Percentiles rank a stretch among this genome's conserved stretches.
Evolutionary conservation across 2,888 invertebrate species (phyloP).

Genomic region (Seira ritae): DNA sequence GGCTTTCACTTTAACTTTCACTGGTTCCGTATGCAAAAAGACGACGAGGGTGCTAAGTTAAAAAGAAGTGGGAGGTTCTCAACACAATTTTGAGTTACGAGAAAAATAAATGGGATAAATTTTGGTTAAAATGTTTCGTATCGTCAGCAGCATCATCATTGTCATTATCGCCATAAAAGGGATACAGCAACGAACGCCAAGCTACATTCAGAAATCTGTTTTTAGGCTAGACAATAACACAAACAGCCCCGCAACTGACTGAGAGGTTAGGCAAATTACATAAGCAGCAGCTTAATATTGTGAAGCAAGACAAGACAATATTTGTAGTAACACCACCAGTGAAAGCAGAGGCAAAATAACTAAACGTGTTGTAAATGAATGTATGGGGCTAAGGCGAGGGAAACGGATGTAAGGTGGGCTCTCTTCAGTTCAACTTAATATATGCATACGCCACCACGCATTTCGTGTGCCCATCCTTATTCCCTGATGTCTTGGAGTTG

Average conservation of each 20-base stretch:
- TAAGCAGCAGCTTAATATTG: too few species aligned
- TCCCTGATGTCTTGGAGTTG: constrained; percentile 32
- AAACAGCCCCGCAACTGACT: too few species aligned
- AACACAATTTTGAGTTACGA: constrained; percentile 30
- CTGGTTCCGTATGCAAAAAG: constrained; percentile 21
- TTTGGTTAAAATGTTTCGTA: background rate
- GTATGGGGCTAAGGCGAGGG: background rate
- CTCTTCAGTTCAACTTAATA: too few species aligned
- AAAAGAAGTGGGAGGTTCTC: constrained; percentile 31
- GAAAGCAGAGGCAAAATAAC: constrained; percentile 7
- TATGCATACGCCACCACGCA: too few species aligned
- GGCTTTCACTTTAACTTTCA: constrained; percentile 16
- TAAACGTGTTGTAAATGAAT: background rate
- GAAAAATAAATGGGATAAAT: constrained; percentile 22
- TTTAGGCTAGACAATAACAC: too few species aligned
- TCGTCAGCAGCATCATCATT: constrained; percentile 10
- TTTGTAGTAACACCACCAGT: constrained; percentile 1
- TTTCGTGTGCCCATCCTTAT: background rate
- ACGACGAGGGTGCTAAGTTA: background rate
- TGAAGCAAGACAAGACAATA: constrained; percentile 32
- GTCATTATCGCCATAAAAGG: background rate
- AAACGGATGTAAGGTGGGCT: too few species aligned
- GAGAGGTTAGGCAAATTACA: too few species aligned
- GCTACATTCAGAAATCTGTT: background rate
- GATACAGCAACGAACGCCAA: too few species aligned